Evolutionary conservation across 2,113 vertebrate genomes (phyloP), one percentile per base, ranked within the genome.

Genomic region (Parus major): DNA sequence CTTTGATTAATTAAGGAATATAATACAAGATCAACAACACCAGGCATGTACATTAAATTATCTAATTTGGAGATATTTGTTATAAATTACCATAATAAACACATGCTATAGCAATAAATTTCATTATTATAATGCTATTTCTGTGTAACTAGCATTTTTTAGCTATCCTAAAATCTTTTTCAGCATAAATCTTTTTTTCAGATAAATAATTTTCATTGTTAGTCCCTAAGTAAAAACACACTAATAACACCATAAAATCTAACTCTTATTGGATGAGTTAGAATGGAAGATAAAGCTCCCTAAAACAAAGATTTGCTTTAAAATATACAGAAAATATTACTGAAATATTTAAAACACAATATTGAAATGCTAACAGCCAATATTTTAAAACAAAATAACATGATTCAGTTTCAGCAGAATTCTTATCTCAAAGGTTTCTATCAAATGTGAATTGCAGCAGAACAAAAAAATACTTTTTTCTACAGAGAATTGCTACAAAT

Each of bases 1-100:
- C 66, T 84, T 76, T 90, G 85, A 92, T 94, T 88, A 95, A 94
- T 86, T 88, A 94, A 53, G 46, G 41, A 90, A 72, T 28, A 72
- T 72, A 96, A 88, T 41, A 90, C 68, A 83, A 84, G 59, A 92
- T 63, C 79, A 92, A 80, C 78, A 95, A 7, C 20, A 66, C 18
- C 73, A 95, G 53, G 42, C 57, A 83, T 55, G 59, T 41, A 86
- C 52, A 49, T 60, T 73, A 70, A 80, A 80, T 94, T 86, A 88
- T 10, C 66, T 63, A 56, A 94, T 96, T 88, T 88, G 46, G 70
- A 87, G 31, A 49, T 82, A 91, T 86, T 90, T 90, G 47, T 87
- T 83, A 65, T 57, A 91, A 87, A 89, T 93, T 91, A 76, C 63
- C 22, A 44, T 33, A 91, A 90, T 60, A 87, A 93, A 85, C 53